These are phyloP conservation scores for Metaphire vulgaris DNA, from an alignment of 1,140 invertebrate genomes.

Conservation along the genomic window DNA sequence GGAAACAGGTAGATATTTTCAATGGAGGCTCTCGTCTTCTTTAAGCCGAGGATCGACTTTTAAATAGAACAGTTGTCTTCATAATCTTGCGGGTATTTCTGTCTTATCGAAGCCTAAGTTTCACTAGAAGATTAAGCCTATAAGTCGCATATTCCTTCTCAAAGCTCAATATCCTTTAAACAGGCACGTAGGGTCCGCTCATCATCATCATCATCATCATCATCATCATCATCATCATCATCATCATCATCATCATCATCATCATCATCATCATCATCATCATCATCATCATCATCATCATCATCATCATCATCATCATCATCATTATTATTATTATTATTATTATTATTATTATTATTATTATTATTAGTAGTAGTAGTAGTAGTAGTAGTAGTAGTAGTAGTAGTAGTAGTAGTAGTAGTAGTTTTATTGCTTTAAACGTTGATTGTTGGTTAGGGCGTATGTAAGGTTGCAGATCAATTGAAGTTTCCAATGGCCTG, in stretches of 20 bases:
- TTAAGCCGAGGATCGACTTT: no score
- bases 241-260: conserved; percentile 2
- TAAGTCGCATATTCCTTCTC: neutral
- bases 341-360: neutral
- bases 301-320: conserved; percentile 1
- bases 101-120: neutral
- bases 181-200: neutral
- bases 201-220: conserved; percentile 3
- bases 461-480: no score
- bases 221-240: neutral
- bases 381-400: neutral
- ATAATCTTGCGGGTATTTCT: neutral
- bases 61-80: no score
- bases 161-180: neutral
- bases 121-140: neutral
- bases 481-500: neutral
- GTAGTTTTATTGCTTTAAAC: no score
- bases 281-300: neutral
- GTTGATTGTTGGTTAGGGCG: no score
- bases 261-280: conserved; percentile 3
- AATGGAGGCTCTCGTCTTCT: no score
- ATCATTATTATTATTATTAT: neutral
- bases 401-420: neutral
- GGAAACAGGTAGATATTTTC: no score
- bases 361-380: neutral